Conservation (phyloP, 2,797 vertebrate genomes). For the Chaenodraco wilsoni region DNA sequence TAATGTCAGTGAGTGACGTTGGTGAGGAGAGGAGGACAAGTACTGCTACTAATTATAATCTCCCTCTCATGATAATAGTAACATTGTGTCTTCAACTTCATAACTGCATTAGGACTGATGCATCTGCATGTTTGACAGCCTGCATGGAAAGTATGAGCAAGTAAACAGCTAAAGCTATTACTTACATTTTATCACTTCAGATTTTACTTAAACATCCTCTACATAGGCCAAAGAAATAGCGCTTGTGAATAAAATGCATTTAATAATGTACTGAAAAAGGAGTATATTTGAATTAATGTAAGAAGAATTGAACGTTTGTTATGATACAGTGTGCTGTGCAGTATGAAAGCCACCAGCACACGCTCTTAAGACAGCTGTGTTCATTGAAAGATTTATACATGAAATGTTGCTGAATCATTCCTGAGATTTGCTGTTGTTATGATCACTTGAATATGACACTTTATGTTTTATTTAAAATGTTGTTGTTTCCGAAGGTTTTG, state of each 20-base stretch:
- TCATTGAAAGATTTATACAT: constrained; percentile 30
- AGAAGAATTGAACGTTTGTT: neutral
- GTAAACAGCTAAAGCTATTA: neutral
- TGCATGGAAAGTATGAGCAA: constrained; percentile 10
- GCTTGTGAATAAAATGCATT: neutral
- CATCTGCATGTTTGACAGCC: constrained; percentile 16
- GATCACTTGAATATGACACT: constrained; percentile 7
- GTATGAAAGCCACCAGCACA: neutral
- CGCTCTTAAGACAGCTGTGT: constrained; percentile 1
- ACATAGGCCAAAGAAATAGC: neutral
- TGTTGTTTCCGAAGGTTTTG: neutral
- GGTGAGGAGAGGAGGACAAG: constrained; percentile 25
- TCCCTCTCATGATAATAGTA: constrained; percentile 13
- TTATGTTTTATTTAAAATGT: neutral
- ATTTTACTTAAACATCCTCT: constrained; percentile 6
- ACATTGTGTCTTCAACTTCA: constrained; percentile 17
- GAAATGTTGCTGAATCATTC: constrained; percentile 18
- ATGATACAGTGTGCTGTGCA: neutral
- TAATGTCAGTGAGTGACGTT: constrained; percentile 36
- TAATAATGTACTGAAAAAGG: neutral
- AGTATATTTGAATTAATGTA: neutral
- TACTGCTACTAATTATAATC: constrained; percentile 24
- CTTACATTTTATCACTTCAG: constrained; percentile 5
- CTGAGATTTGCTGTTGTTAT: neutral
- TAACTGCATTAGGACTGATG: constrained; percentile 6